phyloP scores from a whole-genome alignment of 2,113 vertebrate species.

The Callithrix jacchus region DNA sequence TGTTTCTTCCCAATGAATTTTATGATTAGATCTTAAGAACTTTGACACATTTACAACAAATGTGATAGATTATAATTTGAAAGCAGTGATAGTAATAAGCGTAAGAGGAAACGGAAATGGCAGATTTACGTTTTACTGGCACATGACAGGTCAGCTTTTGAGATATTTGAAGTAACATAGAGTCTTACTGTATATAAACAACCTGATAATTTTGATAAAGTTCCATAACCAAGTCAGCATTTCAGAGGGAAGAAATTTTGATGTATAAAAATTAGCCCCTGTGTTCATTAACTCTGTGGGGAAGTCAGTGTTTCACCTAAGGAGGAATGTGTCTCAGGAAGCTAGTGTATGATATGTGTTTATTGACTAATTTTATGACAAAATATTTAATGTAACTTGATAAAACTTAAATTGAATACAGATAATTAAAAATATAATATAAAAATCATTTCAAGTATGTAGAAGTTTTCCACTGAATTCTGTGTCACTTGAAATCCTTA shows the following conservation, averaged over 20 bases:
- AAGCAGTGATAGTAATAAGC: background rate
- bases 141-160: background rate
- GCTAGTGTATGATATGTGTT: background rate
- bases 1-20: background rate
- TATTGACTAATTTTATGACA: background rate
- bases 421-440: background rate
- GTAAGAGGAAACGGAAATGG: background rate
- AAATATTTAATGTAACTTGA: background rate
- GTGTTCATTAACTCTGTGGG: background rate
- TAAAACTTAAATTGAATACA: background rate
- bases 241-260: constrained; percentile 55
- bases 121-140: background rate
- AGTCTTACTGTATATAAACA: background rate
- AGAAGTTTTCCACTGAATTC: background rate
- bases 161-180: constrained; percentile 14
- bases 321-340: background rate
- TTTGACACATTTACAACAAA: background rate
- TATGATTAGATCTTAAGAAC: background rate
- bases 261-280: background rate
- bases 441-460: background rate
- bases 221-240: constrained; percentile 17
- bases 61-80: background rate
- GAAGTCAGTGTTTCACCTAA: constrained; percentile 15
- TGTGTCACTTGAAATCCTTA: background rate
- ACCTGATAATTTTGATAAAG: background rate